Evolutionary conservation across 2,113 vertebrate species (phyloP).

Genomic region (Platichthys stellatus): DNA sequence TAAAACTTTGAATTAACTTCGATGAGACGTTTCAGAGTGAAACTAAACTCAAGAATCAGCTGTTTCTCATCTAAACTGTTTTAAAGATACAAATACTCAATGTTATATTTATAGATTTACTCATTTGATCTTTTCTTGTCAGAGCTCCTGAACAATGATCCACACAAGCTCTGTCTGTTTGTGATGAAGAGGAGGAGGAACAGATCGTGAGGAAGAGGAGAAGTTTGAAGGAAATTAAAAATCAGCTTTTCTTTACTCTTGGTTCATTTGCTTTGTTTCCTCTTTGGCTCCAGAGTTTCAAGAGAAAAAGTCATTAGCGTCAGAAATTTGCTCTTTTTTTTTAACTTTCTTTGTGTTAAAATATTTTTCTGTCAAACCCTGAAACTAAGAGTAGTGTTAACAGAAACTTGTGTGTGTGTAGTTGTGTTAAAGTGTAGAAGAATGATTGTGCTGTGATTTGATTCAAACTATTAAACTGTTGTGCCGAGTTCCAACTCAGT

Average conservation of each 20-base stretch:
- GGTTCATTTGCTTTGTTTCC: not conserved
- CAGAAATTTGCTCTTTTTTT: not conserved
- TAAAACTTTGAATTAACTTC: too few species aligned
- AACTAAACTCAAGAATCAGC: too few species aligned
- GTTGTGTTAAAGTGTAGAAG: not conserved
- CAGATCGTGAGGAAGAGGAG: constrained; percentile 5
- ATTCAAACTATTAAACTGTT: not conserved
- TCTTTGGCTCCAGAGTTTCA: not conserved
- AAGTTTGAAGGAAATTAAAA: not conserved
- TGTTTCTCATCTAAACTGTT: too few species aligned
- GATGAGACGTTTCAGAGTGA: too few species aligned
- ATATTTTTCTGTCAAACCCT: not conserved
- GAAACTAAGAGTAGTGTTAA: not conserved
- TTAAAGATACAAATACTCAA: too few species aligned
- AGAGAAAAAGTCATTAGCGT: not conserved
- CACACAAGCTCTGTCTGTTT: not conserved
- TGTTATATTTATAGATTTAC: too few species aligned
- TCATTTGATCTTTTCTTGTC: not conserved
- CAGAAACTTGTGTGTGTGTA: not conserved
- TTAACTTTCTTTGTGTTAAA: not conserved
- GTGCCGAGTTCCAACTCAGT: not conserved
- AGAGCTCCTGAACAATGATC: constrained; percentile 54
- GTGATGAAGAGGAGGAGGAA: not conserved
- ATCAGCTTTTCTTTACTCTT: not conserved
- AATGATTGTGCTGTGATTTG: not conserved